Evolutionary conservation across 2,797 vertebrate species (phyloP).

Genomic region (Cygnus olor): DNA sequence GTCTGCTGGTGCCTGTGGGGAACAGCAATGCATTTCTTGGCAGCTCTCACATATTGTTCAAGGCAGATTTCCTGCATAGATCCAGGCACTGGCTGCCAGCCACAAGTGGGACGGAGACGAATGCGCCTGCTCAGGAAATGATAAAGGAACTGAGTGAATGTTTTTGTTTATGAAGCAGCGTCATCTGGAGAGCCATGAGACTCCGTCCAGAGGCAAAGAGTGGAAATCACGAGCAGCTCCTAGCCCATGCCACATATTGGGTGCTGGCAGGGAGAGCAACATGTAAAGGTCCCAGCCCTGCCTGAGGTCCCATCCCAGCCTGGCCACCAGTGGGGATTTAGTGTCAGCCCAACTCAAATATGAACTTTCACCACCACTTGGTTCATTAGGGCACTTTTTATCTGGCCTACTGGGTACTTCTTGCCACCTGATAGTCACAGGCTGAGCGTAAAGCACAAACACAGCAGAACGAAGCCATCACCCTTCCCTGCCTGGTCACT

Average conservation of each 20-base stretch:
- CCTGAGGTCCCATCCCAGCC: not conserved
- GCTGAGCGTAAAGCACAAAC: not conserved
- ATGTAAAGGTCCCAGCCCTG: not conserved
- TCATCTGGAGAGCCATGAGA: not conserved
- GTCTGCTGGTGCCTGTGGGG: constrained; percentile 49
- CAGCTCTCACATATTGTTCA: constrained; percentile 9
- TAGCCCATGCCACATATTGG: fast-evolving
- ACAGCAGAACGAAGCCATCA: not conserved
- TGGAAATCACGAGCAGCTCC: not conserved
- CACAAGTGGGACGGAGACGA: not conserved
- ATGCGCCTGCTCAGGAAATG: constrained; percentile 20
- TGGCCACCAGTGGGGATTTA: not conserved
- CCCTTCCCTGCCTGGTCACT: not conserved
- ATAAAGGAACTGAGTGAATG: not conserved
- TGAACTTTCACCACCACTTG: not conserved
- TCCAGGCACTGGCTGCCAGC: not conserved
- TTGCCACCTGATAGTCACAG: not conserved
- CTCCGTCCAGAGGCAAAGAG: not conserved
- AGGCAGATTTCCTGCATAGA: constrained; percentile 65
- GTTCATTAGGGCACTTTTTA: not conserved
- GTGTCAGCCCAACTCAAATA: not conserved
- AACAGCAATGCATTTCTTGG: constrained; percentile 53
- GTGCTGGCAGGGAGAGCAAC: not conserved
- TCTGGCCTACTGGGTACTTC: not conserved
- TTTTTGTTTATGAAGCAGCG: not conserved